Evolutionary conservation across 2,888 invertebrate species (phyloP).

Genomic region (Miltochrista miniata): DNA sequence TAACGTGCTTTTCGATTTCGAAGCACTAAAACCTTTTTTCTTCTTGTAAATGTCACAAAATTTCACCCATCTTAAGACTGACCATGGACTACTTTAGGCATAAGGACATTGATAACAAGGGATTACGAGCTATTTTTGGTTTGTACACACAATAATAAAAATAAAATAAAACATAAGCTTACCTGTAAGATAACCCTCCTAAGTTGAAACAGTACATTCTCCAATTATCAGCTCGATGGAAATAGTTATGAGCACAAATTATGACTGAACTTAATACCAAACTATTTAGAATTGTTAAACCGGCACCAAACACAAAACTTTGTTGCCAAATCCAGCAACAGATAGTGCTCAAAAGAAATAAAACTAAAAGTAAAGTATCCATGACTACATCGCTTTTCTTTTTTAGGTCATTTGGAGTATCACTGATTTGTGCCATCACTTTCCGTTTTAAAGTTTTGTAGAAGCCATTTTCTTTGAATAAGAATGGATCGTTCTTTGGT

Average conservation of each 20-base stretch:
- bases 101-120: too few species aligned
- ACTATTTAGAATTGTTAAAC: conserved; percentile 50
- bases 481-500: conserved; percentile 88
- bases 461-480: conserved; percentile 90
- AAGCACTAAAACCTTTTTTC: too few species aligned
- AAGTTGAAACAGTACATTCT: conserved; percentile 92
- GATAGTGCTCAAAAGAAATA: conserved; percentile 52
- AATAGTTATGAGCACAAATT: conserved; percentile 90
- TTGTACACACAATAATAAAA: background rate
- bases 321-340: conserved; percentile 59
- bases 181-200: conserved; percentile 86
- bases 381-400: conserved; percentile 62
- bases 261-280: conserved; percentile 64
- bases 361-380: conserved; percentile 51
- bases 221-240: conserved; percentile 91
- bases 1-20: too few species aligned
- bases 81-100: too few species aligned
- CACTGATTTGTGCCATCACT: conserved; percentile 79
- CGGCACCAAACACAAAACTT: conserved; percentile 51
- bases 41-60: too few species aligned
- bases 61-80: too few species aligned
- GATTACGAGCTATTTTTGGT: background rate
- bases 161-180: conserved; percentile 40
- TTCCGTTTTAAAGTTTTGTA: conserved; percentile 88
- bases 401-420: conserved; percentile 66